Percentiles rank a stretch among this genome's conserved stretches.
These are phyloP conservation scores for Eustalomyia histrio DNA, from an alignment of 2,888 invertebrate genomes.

Conservation along the genomic window DNA sequence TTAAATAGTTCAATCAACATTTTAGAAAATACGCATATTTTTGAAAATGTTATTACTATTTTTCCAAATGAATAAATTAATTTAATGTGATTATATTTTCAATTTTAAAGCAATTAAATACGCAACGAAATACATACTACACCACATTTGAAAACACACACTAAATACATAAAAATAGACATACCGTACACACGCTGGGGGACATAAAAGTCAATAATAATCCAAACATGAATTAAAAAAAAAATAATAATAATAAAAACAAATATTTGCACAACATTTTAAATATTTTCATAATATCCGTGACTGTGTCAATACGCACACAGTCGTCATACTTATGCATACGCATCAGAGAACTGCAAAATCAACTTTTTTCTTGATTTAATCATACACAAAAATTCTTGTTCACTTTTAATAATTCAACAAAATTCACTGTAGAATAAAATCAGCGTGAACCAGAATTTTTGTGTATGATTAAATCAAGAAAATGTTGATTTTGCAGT, in stretches of 20 bases:
- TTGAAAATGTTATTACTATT: too few relatives aligned
- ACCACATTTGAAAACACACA: not conserved
- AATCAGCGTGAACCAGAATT: too few relatives aligned
- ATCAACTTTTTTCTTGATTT: too few relatives aligned
- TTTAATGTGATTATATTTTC: not conserved
- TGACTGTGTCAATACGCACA: conserved; percentile 20
- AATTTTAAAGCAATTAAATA: conserved; percentile 59
- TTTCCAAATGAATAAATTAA: too few relatives aligned
- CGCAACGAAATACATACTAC: not conserved
- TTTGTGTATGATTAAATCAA: too few relatives aligned
- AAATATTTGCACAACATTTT: conserved; percentile 45
- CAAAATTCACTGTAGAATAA: too few relatives aligned
- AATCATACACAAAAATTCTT: too few relatives aligned
- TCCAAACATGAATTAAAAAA: conserved; percentile 18
- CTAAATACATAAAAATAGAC: not conserved
- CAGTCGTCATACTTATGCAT: not conserved
- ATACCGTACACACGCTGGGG: not conserved
- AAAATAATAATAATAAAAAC: conserved; percentile 13
- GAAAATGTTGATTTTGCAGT: too few relatives aligned
- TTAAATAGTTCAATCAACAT: too few relatives aligned
- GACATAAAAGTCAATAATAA: conserved; percentile 26
- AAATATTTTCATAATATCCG: conserved; percentile 52
- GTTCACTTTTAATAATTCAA: too few relatives aligned
- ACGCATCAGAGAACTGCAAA: not conserved
- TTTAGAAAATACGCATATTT: too few relatives aligned